phyloP scores from a whole-genome alignment of 2,888 invertebrate species.

The Tineola bisselliella region DNA sequence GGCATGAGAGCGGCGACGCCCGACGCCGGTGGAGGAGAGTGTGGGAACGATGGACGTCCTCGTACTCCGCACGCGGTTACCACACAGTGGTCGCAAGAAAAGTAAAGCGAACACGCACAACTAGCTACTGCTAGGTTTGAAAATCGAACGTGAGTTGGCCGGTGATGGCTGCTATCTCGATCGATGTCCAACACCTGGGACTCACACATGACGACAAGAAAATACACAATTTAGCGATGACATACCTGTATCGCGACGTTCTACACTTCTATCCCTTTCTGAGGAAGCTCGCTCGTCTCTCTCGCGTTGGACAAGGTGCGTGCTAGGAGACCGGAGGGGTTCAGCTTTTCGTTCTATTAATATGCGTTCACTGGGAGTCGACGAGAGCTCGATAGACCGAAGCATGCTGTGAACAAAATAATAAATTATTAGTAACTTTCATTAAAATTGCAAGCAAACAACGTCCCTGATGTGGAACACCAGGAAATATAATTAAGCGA shows the following conservation, averaged over 20 bases:
- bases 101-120: constrained; percentile 50
- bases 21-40: constrained; percentile 25
- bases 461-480: not conserved
- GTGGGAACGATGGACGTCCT: constrained; percentile 43
- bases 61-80: constrained; percentile 25
- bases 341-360: constrained; percentile 53
- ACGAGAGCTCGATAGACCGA: constrained; percentile 79
- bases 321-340: constrained; percentile 38
- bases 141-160: constrained; percentile 27
- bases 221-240: constrained; percentile 17
- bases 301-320: constrained; percentile 21
- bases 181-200: constrained; percentile 32
- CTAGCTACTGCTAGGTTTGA: constrained; percentile 44
- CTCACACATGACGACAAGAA: constrained; percentile 23
- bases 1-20: constrained; percentile 25
- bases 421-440: not conserved
- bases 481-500: constrained; percentile 21
- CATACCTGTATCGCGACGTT: constrained; percentile 54
- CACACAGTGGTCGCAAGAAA: constrained; percentile 21
- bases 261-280: constrained; percentile 47
- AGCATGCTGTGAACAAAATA: constrained; percentile 71
- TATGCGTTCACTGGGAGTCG: constrained; percentile 42
- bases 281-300: constrained; percentile 37
- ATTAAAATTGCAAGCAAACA: not conserved
- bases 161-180: constrained; percentile 29